These are phyloP conservation scores for Trissolcus brochymenae DNA, from an alignment of 2,888 invertebrate species.

Conservation along the genomic window DNA sequence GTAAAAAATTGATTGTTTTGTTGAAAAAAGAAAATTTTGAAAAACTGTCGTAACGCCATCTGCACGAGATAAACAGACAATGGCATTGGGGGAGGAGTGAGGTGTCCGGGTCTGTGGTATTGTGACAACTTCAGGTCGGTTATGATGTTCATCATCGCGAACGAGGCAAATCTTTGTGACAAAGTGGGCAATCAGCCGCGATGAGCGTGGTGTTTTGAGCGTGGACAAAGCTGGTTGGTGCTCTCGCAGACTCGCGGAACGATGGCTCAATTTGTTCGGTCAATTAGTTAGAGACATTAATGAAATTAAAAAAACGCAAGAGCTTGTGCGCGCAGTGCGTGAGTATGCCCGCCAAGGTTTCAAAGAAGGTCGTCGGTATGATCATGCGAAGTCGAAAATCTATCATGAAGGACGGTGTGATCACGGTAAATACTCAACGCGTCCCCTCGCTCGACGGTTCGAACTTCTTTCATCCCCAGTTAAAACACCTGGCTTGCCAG, in stretches of 20 bases:
- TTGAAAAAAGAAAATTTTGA: background rate
- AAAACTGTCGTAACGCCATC: background rate
- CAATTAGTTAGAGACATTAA: slow-evolving; percentile 63
- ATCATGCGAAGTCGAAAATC: slow-evolving; percentile 91
- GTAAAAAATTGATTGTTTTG: background rate
- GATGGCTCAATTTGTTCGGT: slow-evolving; percentile 51
- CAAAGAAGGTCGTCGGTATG: slow-evolving; percentile 91
- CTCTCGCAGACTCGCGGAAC: slow-evolving; percentile 32
- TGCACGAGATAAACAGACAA: slow-evolving; percentile 4
- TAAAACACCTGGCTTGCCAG: background rate
- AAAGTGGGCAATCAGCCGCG: slow-evolving; percentile 13
- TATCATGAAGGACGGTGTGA: slow-evolving; percentile 91
- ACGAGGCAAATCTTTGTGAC: slow-evolving; percentile 15
- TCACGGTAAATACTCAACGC: slow-evolving; percentile 81
- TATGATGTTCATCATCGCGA: slow-evolving; percentile 34
- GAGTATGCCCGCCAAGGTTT: slow-evolving; percentile 84
- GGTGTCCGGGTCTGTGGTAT: background rate
- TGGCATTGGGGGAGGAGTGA: too few species aligned
- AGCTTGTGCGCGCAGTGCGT: slow-evolving; percentile 76
- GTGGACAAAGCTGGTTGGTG: slow-evolving; percentile 10
- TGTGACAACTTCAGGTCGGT: slow-evolving; percentile 21
- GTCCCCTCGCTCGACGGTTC: slow-evolving; percentile 23
- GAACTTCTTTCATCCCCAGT: background rate
- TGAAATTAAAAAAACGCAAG: slow-evolving; percentile 76
- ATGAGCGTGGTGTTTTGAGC: slow-evolving; percentile 34